Evolutionary conservation across 2,888 invertebrate species (phyloP).

Genomic region (Cerastis rubricosa): DNA sequence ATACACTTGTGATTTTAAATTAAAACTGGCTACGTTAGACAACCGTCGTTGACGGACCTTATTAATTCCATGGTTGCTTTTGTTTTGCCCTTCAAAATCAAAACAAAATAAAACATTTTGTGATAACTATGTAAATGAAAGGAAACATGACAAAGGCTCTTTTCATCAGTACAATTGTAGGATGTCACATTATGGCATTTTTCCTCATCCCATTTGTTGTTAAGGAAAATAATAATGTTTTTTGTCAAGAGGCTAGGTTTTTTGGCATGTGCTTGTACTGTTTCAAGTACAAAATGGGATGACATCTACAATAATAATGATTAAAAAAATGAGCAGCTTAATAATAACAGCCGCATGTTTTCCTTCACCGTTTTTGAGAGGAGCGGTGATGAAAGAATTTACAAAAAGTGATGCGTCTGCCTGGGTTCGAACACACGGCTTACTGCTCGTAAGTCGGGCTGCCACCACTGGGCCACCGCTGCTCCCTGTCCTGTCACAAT

Average conservation of each 20-base stretch:
- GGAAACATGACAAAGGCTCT: not conserved
- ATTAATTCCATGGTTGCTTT: not conserved
- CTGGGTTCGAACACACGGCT: too few species aligned
- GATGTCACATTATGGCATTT: constrained; percentile 9
- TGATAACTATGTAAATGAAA: constrained; percentile 9
- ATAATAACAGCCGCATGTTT: too few species aligned
- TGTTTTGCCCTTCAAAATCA: not conserved
- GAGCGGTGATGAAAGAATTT: too few species aligned
- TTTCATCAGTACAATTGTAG: constrained; percentile 2
- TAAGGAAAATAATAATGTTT: constrained; percentile 21
- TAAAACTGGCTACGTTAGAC: not conserved
- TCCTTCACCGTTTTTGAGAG: too few species aligned
- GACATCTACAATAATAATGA: not conserved
- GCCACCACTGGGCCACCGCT: too few species aligned
- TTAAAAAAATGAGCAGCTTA: too few species aligned
- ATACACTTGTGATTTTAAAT: not conserved
- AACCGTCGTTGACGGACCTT: not conserved
- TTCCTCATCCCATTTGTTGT: constrained; percentile 27
- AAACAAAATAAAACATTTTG: not conserved
- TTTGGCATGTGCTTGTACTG: not conserved
- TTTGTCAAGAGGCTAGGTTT: not conserved
- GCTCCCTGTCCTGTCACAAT: too few species aligned
- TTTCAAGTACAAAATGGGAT: not conserved
- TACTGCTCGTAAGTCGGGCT: too few species aligned
- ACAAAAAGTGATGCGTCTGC: too few species aligned